Evolutionary conservation across 2,888 invertebrate species (phyloP).

Genomic region (Chymomyza amoena): DNA sequence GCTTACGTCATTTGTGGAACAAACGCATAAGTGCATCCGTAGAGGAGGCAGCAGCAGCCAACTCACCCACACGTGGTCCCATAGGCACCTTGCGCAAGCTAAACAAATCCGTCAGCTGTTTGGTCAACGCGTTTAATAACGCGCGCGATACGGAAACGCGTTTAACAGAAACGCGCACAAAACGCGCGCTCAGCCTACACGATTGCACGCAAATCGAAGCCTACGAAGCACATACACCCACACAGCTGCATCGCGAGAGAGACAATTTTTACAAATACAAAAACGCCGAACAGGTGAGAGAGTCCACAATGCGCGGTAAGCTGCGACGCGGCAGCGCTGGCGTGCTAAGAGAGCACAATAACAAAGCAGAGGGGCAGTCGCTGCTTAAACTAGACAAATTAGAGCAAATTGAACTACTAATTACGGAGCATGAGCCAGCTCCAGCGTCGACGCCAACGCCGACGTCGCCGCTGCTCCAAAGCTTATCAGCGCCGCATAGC

Average conservation of each 20-base stretch:
- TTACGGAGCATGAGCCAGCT: slow-evolving; percentile 39
- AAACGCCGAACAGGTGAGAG: slow-evolving; percentile 73
- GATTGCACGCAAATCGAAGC: slow-evolving; percentile 58
- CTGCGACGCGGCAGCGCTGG: slow-evolving; percentile 45
- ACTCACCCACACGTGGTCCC: slow-evolving; percentile 21
- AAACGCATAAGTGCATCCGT: slow-evolving; percentile 73
- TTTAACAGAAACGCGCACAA: slow-evolving; percentile 33
- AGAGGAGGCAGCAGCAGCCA: slow-evolving; percentile 32
- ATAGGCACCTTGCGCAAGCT: slow-evolving; percentile 61
- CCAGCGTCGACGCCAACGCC: slow-evolving; percentile 49
- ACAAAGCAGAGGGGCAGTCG: slow-evolving; percentile 3
- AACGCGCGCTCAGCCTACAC: slow-evolving; percentile 69
- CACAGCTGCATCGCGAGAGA: slow-evolving; percentile 57
- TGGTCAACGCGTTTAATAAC: slow-evolving; percentile 63
- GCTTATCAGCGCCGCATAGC: slow-evolving; percentile 34
- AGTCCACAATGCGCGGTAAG: slow-evolving; percentile 55
- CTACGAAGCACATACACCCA: slow-evolving; percentile 12
- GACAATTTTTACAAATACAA: slow-evolving; percentile 79
- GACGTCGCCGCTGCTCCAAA: slow-evolving; percentile 28
- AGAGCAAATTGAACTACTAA: not conserved
- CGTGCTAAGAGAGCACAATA: slow-evolving; percentile 4
- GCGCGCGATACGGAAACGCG: slow-evolving; percentile 43
- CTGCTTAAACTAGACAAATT: not conserved
- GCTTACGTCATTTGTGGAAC: slow-evolving; percentile 77
- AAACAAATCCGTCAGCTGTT: slow-evolving; percentile 73